phyloP scores from a whole-genome alignment of 2,888 invertebrate species.

The Serripes groenlandicus region DNA sequence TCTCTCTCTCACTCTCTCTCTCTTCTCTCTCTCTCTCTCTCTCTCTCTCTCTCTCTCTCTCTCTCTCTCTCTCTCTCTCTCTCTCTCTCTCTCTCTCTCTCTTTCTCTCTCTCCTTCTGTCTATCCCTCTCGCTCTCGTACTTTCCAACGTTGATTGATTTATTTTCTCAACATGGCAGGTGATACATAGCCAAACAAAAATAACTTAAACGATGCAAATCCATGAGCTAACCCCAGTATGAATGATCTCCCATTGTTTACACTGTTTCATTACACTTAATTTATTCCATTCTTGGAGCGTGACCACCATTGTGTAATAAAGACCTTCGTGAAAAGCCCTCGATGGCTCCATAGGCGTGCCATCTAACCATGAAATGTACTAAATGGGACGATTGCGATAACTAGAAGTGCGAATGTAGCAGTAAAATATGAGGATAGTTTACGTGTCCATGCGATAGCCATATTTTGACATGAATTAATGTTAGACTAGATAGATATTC shows the following conservation, averaged over 20 bases:
- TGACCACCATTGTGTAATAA: constrained; percentile 21
- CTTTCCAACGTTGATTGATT: background rate
- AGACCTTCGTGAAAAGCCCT: constrained; percentile 1
- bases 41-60: too few relatives aligned
- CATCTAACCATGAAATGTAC: background rate
- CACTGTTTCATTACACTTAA: constrained; percentile 2
- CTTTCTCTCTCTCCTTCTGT: too few relatives aligned
- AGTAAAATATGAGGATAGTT: background rate
- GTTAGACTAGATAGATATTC: too few relatives aligned
- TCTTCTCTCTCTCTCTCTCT: too few relatives aligned
- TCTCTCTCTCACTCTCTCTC: too few relatives aligned
- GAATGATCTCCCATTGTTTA: background rate
- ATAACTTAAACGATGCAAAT: constrained; percentile 12
- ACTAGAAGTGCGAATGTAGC: too few relatives aligned
- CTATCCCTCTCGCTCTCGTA: too few relatives aligned
- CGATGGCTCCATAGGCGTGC: background rate
- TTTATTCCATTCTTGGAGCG: background rate
- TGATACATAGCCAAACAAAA: background rate
- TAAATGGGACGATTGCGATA: too few relatives aligned
- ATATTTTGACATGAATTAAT: background rate
- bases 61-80: too few relatives aligned
- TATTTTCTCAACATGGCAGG: constrained; percentile 6
- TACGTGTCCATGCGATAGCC: background rate
- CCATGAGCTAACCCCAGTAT: background rate
- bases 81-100: too few relatives aligned